These are phyloP conservation scores for Erpornis zantholeuca DNA, from an alignment of 2,113 vertebrate species.

Conservation along the genomic window DNA sequence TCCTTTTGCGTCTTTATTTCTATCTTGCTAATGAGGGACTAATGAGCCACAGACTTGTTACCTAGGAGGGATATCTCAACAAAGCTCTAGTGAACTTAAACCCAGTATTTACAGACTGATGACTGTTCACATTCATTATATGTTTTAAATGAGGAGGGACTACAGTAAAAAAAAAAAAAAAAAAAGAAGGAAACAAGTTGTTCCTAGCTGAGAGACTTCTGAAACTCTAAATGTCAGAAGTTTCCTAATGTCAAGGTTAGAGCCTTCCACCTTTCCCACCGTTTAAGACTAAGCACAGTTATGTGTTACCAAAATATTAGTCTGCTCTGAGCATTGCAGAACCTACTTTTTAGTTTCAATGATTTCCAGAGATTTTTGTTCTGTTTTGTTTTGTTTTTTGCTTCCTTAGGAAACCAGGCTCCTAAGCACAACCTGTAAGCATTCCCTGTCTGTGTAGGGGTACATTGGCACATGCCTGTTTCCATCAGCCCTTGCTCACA, in stretches of 20 bases:
- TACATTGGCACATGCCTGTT: background rate
- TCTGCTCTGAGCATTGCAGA: background rate
- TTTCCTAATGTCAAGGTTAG: slow-evolving; percentile 33
- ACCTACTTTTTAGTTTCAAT: background rate
- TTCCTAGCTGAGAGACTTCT: slow-evolving; percentile 48
- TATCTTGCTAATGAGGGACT: slow-evolving; percentile 80
- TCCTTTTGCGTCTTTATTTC: slow-evolving; percentile 73
- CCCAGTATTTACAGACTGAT: slow-evolving; percentile 78
- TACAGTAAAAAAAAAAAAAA: slow-evolving; percentile 6
- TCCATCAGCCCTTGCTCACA: background rate
- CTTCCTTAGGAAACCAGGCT: background rate
- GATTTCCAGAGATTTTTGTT: background rate
- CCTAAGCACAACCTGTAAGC: background rate
- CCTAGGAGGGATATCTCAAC: slow-evolving; percentile 73
- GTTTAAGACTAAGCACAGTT: background rate
- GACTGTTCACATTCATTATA: slow-evolving; percentile 73
- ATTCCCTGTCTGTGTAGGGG: background rate
- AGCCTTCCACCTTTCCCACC: slow-evolving; percentile 21
- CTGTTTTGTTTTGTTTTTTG: background rate
- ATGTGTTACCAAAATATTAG: background rate
- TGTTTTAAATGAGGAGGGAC: slow-evolving; percentile 70
- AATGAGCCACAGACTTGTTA: slow-evolving; percentile 80
- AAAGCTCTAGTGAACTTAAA: slow-evolving; percentile 78
- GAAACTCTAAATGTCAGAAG: slow-evolving; percentile 52
- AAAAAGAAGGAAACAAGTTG: slow-evolving; percentile 25